Base-by-base conservation (phyloP, 2,888 invertebrate species). In the Pristionchus entomophagus region DNA sequence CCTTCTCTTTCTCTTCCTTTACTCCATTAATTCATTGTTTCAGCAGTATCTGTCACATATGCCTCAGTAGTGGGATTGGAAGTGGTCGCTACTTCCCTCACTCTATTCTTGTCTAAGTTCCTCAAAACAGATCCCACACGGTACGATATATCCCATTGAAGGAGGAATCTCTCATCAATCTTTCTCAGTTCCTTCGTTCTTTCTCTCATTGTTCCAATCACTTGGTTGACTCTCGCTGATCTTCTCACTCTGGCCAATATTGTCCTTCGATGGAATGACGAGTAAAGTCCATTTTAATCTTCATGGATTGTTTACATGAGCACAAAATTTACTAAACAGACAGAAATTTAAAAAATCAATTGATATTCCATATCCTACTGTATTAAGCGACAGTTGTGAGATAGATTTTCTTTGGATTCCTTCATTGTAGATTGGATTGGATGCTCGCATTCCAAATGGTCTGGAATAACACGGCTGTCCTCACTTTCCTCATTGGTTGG, bases 151-250 rank as follows among this genome's bases (percentile, higher is more conserved):
- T n/a, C n/a, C n/a, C n/a, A n/a, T n/a, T n/a, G n/a, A n/a, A n/a
- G n/a, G n/a, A n/a, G n/a, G n/a, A n/a, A n/a, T n/a, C n/a, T n/a
- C n/a, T n/a, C n/a, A n/a, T n/a, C n/a, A n/a, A n/a, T n/a, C n/a
- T n/a, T n/a, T 77, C 51, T 6, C 5, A 80, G 84, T 17, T 84
- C 84, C n/a, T 84, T 84, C 35, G 84, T 84, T 14, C 84, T 84
- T n/a, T 17, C 65, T 45, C 84, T 84, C 0, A 49, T 84, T 29
- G 19, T 84, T 35, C 84, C 84, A n/a, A 53, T 84, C 29, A 51
- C 84, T 26, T 53, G 84, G 32, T 53, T 84, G 32, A 69, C 69
- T 2, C 45, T 84, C 3, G 65, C 84, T 26, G 84, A 84, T 29
- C 8, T 51, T 26, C 29, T 84, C 65, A 84, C 65, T 45, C 22